A percentile compares a stretch with the other conserved stretches of the same genome.
Evolutionary conservation across 2,797 vertebrate species (phyloP).

Genomic region (Sebastes trivittatus): DNA sequence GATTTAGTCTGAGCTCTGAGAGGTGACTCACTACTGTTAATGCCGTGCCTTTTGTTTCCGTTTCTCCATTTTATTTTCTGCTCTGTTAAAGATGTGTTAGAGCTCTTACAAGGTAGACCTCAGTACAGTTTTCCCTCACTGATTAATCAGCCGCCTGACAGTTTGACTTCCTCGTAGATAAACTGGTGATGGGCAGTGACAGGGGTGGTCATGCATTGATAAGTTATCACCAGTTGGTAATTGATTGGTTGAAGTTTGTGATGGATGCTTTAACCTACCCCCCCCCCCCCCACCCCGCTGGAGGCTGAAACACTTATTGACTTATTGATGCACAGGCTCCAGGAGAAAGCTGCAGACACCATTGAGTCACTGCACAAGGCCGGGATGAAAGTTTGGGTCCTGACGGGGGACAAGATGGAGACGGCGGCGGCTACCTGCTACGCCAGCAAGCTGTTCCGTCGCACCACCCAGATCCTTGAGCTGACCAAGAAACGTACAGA

Average conservation of each 20-base stretch:
- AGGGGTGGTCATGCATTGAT: constrained; percentile 58
- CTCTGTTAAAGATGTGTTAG: background rate
- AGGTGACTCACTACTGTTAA: constrained; percentile 26
- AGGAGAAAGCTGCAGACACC: constrained; percentile 98
- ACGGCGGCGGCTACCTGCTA: constrained; percentile 97
- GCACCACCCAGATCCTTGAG: constrained; percentile 94
- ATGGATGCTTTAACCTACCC: constrained; percentile 51
- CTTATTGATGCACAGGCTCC: constrained; percentile 85
- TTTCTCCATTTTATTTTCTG: background rate
- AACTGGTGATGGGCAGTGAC: constrained; percentile 42
- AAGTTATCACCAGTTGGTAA: constrained; percentile 63
- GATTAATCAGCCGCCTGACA: constrained; percentile 40
- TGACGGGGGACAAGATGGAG: constrained; percentile 99
- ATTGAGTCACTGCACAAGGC: constrained; percentile 97
- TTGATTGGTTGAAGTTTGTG: constrained; percentile 60
- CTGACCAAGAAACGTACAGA: constrained; percentile 95
- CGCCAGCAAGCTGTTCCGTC: constrained; percentile 95
- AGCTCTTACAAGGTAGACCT: background rate
- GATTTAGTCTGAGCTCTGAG: constrained; percentile 9
- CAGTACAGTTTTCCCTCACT: constrained; percentile 21
- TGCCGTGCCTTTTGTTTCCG: background rate
- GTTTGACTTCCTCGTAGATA: constrained; percentile 58
- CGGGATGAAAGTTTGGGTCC: constrained; percentile 98
- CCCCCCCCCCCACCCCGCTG: background rate
- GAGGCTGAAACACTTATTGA: constrained; percentile 56